These are phyloP conservation scores for Coccyzus lansbergi DNA, from an alignment of 2,797 vertebrate genomes.

Conservation along the genomic window DNA sequence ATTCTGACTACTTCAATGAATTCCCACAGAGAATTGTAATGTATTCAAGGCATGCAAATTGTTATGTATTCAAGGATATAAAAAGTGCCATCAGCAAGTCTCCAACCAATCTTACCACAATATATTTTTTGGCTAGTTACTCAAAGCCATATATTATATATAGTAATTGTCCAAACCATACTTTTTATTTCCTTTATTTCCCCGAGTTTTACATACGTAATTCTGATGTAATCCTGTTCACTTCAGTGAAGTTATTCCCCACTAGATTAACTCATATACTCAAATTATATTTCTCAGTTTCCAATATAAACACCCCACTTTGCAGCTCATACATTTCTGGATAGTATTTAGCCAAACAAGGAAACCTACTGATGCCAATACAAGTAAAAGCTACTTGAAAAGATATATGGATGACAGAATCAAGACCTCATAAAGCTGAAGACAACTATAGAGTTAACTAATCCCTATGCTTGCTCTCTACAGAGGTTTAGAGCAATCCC, in stretches of 20 bases:
- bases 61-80: background rate
- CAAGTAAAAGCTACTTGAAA: slow-evolving; percentile 26
- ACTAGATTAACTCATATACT: background rate
- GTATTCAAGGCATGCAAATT: background rate
- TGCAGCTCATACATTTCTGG: background rate
- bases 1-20: background rate
- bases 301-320: slow-evolving; percentile 8
- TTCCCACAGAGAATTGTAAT: background rate
- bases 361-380: background rate
- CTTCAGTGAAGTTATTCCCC: slow-evolving; percentile 8
- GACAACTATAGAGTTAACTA: slow-evolving; percentile 43
- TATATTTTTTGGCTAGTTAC: background rate
- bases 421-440: slow-evolving; percentile 41
- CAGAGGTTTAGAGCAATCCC: slow-evolving; percentile 28
- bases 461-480: slow-evolving; percentile 18
- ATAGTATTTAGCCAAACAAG: background rate
- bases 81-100: background rate
- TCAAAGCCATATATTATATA: background rate
- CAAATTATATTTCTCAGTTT: slow-evolving; percentile 26
- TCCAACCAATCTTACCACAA: background rate
- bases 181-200: background rate
- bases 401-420: slow-evolving; percentile 16
- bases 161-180: background rate
- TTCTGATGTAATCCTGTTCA: slow-evolving; percentile 39
- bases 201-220: slow-evolving; percentile 14